Percentiles rank a stretch among this genome's conserved stretches.
Conservation (phyloP, 2,113 vertebrate genomes). For the Xyrauchen texanus region DNA sequence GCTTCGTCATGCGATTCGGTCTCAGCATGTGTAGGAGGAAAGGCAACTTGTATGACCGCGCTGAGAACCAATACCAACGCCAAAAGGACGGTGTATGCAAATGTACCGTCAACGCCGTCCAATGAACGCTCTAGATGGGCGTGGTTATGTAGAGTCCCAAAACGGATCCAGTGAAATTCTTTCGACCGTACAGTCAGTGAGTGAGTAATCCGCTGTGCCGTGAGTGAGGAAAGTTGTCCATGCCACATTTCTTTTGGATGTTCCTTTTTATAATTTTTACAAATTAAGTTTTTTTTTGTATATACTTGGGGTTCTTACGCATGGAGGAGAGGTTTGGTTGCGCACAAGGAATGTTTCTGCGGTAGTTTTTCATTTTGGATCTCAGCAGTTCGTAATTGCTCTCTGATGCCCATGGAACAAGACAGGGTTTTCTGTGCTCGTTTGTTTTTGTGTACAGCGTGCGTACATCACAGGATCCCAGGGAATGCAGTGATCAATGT, state of each 20-base stretch:
- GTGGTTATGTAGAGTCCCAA: constrained; percentile 35
- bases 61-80: constrained; percentile 53
- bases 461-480: neutral
- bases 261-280: neutral
- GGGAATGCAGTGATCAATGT: constrained; percentile 58
- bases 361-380: neutral
- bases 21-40: constrained; percentile 37
- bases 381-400: neutral
- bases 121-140: constrained; percentile 59
- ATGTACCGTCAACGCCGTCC: constrained; percentile 44
- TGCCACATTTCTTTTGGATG: neutral
- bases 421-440: neutral
- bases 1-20: constrained; percentile 10
- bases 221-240: neutral
- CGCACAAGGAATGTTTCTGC: neutral
- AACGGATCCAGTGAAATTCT: constrained; percentile 9
- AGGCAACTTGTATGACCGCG: constrained; percentile 50
- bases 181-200: neutral
- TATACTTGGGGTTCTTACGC: neutral
- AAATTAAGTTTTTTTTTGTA: neutral
- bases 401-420: constrained; percentile 25
- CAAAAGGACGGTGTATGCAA: constrained; percentile 52
- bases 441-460: constrained; percentile 20
- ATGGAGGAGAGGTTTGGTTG: constrained; percentile 2
- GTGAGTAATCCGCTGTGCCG: constrained; percentile 10